Evolutionary conservation across 2,113 vertebrate species (phyloP), one percentile per base, ranked within the genome.

Genomic region (Bujurquina vittata): DNA sequence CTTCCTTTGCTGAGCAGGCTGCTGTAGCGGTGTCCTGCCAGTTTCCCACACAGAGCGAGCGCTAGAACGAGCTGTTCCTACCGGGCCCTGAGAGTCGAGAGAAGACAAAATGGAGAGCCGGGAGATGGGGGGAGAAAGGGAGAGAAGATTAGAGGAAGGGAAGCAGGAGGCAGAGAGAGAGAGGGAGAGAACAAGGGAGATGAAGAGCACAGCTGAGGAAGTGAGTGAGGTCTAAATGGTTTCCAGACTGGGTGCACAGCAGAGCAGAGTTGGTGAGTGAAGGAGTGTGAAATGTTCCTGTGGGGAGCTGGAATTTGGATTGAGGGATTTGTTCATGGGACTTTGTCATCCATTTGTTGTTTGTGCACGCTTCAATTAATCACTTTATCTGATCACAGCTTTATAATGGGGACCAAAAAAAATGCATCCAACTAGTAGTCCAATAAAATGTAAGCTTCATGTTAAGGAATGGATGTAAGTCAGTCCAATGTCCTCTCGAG

Each of bases 211-310:
- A 57, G 76, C 37, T 73, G 76, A 74, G 67, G 67, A 76, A 80
- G 81, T 60, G 67, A 86, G 80, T 79, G 88, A 63, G 83, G 57
- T 46, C 54, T 76, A 90, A 94, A 94, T 93, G 89, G 81, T 11
- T 91, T 62, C 52, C 89, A 81, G 92, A 80, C 80, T 7, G 61
- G 79, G 57, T 58, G 77, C 46, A 60, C 74, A 83, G 72, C 73
- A 77, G 75, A 85, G 79, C 9, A 5, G 43, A 80, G 79, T 37
- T 84, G 33, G 1, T 81, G 80, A 75, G 5, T 62, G 60, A 61
- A 8, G 57, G 90, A 84, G 84, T 85, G 89, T 90, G 81, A 90
- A 90, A 89, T 84, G 76, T 90, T 84, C 90, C 49, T 40, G 80
- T 56, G 83, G 78, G 10, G 29, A 75, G 63, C 59, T 78, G 49